Conservation (phyloP, 2,888 invertebrate species). For the Hydriomena furcata region DNA sequence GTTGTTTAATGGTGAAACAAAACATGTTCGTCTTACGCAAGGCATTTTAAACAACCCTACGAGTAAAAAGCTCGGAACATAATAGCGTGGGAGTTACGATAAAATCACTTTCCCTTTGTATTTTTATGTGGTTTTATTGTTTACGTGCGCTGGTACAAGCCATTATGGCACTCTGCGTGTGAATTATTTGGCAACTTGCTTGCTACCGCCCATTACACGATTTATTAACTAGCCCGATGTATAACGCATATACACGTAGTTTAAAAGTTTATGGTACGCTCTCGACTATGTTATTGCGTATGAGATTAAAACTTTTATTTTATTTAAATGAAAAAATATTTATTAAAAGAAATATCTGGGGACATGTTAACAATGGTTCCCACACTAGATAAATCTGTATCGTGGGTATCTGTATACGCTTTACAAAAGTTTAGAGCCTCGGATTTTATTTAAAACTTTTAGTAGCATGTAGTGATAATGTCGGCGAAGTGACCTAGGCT, state of each 20-base stretch:
- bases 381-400: too few relatives aligned
- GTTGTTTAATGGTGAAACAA: conserved; percentile 10
- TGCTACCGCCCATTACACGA: conserved; percentile 61
- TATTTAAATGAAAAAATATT: too few relatives aligned
- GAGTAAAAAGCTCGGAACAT: conserved; percentile 16
- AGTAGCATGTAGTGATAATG: too few relatives aligned
- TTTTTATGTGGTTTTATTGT: conserved; percentile 73
- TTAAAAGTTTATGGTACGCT: conserved; percentile 9
- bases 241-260: too few relatives aligned
- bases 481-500: too few relatives aligned
- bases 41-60: conserved; percentile 11
- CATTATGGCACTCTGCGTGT: conserved; percentile 68
- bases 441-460: too few relatives aligned
- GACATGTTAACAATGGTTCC: too few relatives aligned
- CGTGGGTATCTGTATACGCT: too few relatives aligned
- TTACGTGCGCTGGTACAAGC: conserved; percentile 59
- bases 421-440: too few relatives aligned
- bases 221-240: conserved; percentile 57
- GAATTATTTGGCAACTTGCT: conserved; percentile 74
- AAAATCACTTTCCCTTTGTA: conserved; percentile 60
- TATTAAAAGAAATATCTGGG: too few relatives aligned
- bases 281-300: conserved; percentile 10
- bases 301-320: too few relatives aligned
- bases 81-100: conserved; percentile 27
- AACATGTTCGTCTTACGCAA: conserved; percentile 10